Conservation (phyloP, 37 sponge, comb jelly and placozoan genomes). For the Tethya wilhelma region DNA sequence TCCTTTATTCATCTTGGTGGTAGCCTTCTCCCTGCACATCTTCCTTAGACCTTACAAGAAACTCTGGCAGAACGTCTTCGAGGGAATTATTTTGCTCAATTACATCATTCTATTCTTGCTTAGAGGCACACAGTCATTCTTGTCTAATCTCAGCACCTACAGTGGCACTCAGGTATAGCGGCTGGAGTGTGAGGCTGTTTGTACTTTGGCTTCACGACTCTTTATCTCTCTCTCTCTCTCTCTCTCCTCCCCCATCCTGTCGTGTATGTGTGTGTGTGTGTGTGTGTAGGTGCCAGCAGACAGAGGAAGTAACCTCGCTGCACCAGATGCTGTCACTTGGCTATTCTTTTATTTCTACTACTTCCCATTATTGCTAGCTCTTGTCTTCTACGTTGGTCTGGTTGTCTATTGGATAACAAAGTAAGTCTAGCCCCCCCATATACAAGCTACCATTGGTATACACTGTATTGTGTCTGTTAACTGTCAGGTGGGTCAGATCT, state of each 20-base stretch:
- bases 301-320: background rate
- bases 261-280: background rate
- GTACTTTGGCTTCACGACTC: background rate
- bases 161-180: slow-evolving; percentile 8
- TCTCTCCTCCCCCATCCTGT: slow-evolving; percentile 5
- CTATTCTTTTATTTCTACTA: slow-evolving; percentile 52
- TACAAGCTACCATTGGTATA: background rate
- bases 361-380: slow-evolving; percentile 31
- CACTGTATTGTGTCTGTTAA: background rate
- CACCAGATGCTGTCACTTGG: slow-evolving; percentile 15
- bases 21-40: slow-evolving; percentile 31
- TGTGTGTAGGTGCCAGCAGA: background rate
- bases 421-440: slow-evolving; percentile 3
- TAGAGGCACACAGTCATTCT: slow-evolving; percentile 24
- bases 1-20: slow-evolving; percentile 23
- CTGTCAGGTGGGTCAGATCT: background rate
- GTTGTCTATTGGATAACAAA: background rate
- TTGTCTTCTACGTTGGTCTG: background rate
- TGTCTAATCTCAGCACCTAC: slow-evolving; percentile 11
- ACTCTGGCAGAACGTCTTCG: slow-evolving; percentile 50
- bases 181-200: background rate
- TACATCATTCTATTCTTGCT: slow-evolving; percentile 43
- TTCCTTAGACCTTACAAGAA: slow-evolving; percentile 56
- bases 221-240: background rate
- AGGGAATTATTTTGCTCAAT: slow-evolving; percentile 36